phyloP scores from a whole-genome alignment of 2,113 vertebrate species.

The Hydrolagus affinis region DNA sequence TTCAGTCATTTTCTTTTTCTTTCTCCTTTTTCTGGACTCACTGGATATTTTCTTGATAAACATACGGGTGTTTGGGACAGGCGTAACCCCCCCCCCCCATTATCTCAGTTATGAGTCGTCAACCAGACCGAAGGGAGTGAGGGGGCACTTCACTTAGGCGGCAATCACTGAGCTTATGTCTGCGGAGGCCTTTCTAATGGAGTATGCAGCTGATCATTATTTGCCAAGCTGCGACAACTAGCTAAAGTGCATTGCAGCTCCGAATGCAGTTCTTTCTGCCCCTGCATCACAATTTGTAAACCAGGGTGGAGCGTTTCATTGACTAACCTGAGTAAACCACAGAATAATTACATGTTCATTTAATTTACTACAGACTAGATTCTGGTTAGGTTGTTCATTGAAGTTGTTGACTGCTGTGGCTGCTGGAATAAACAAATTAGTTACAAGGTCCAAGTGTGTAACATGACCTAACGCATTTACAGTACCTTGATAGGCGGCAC shows the following conservation, averaged over 20 bases:
- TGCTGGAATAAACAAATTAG: not conserved
- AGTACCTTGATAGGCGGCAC: not conserved
- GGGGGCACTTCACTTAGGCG: not conserved
- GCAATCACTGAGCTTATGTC: not conserved
- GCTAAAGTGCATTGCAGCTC: not conserved
- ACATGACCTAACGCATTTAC: not conserved
- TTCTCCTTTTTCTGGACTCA: too few species aligned
- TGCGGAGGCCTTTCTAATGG: conserved; percentile 1
- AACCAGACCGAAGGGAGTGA: not conserved
- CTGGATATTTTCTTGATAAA: too few species aligned
- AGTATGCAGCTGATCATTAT: not conserved
- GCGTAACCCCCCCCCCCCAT: not conserved
- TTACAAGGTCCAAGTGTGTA: not conserved
- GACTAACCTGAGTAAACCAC: conserved; percentile 8
- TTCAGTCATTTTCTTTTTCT: too few species aligned
- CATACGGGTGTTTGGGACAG: too few species aligned
- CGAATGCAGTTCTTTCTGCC: not conserved
- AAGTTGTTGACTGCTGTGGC: not conserved
- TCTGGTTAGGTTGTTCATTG: not conserved
- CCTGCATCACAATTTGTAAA: conserved; percentile 8
- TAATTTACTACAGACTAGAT: not conserved
- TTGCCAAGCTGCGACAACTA: not conserved
- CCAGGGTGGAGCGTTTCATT: not conserved
- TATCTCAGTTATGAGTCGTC: not conserved
- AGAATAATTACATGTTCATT: conserved; percentile 24